These are phyloP conservation scores for Coregonus clupeaformis DNA, from an alignment of 2,113 vertebrate genomes.

Conservation along the genomic window DNA sequence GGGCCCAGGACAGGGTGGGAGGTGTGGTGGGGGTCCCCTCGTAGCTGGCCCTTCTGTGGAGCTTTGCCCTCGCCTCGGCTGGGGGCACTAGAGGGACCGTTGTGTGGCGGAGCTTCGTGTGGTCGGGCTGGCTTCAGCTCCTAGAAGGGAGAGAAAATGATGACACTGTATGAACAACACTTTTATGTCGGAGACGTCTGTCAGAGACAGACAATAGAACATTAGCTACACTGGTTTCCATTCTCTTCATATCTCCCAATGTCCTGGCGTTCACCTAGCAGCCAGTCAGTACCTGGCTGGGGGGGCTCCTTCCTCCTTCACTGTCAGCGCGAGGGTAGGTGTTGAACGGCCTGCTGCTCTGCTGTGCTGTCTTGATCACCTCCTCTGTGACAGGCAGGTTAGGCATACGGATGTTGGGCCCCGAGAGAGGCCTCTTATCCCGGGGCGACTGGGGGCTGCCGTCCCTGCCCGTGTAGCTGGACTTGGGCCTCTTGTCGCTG, in stretches of 20 bases:
- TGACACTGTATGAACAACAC: neutral
- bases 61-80: constrained; percentile 44
- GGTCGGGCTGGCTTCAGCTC: constrained; percentile 64
- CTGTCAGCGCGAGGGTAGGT: constrained; percentile 89
- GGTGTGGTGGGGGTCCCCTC: constrained; percentile 65
- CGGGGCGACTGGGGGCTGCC: constrained; percentile 78
- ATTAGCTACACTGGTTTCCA: too few relatives aligned
- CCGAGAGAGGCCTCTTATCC: constrained; percentile 89
- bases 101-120: constrained; percentile 71
- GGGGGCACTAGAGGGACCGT: constrained; percentile 70
- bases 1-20: constrained; percentile 67
- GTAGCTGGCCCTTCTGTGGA: constrained; percentile 52
- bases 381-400: constrained; percentile 73
- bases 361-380: constrained; percentile 77
- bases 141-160: constrained; percentile 18
- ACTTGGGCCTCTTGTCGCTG: constrained; percentile 83
- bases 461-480: constrained; percentile 71
- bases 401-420: constrained; percentile 79
- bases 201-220: too few relatives aligned
- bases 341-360: constrained; percentile 84
- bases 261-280: neutral
- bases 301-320: constrained; percentile 75
- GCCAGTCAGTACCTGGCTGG: constrained; percentile 74
- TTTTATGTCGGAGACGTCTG: too few relatives aligned
- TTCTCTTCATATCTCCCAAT: too few relatives aligned